phyloP scores from a whole-genome alignment of 2,113 vertebrate genomes.

The Melanostigma gelatinosum region DNA sequence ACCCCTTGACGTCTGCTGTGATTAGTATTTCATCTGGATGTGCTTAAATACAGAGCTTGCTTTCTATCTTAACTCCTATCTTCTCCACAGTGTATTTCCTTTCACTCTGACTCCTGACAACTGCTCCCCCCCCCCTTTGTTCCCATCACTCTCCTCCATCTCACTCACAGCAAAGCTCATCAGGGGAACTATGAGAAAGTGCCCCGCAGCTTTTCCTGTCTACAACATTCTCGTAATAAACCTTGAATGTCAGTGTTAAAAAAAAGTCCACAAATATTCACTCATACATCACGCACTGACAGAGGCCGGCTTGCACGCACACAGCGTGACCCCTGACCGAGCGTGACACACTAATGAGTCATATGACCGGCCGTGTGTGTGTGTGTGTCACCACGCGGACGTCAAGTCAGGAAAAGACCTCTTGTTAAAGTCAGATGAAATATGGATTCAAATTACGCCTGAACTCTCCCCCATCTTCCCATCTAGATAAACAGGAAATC shows the following conservation, averaged over 20 bases:
- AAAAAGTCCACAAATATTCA: slow-evolving; percentile 39
- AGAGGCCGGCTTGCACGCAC: not conserved
- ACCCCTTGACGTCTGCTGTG: slow-evolving; percentile 35
- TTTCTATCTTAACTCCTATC: slow-evolving; percentile 26
- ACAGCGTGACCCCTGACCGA: slow-evolving; percentile 28
- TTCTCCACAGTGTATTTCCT: slow-evolving; percentile 25
- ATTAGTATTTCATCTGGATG: slow-evolving; percentile 29
- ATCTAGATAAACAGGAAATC: slow-evolving; percentile 72
- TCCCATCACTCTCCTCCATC: slow-evolving; percentile 29
- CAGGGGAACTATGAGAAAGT: slow-evolving; percentile 37
- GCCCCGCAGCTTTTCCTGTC: slow-evolving; percentile 68
- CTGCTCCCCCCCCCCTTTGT: not conserved
- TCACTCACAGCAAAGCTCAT: slow-evolving; percentile 32
- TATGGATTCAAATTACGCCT: slow-evolving; percentile 46
- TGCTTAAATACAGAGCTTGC: slow-evolving; percentile 14
- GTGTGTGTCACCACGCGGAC: slow-evolving; percentile 38
- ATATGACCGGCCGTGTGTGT: slow-evolving; percentile 29
- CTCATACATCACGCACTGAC: slow-evolving; percentile 31
- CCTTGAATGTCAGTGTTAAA: slow-evolving; percentile 45
- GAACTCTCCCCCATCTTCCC: slow-evolving; percentile 18
- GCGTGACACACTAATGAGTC: slow-evolving; percentile 44
- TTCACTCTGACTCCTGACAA: slow-evolving; percentile 33
- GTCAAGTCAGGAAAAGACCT: slow-evolving; percentile 38
- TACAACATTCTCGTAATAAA: slow-evolving; percentile 42
- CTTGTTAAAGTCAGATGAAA: slow-evolving; percentile 45